Evolutionary conservation across 2,888 invertebrate genomes (phyloP), one percentile per base, ranked within the genome.

Genomic region (Dryobotodes eremita): DNA sequence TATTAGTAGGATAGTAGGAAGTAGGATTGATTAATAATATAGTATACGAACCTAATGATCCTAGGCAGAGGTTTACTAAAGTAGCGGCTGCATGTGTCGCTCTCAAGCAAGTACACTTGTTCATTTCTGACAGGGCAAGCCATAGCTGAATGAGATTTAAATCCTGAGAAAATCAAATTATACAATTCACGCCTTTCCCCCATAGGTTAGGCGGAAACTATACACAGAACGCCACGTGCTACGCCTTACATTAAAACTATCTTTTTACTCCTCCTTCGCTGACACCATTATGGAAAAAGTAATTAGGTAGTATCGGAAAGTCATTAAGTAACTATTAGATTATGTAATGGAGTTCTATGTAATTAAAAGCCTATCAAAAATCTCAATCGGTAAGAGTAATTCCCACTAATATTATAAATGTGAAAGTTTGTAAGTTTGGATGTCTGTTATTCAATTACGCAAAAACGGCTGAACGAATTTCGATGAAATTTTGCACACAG

Each of bases 361-460:
- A 48, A 80, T 62, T 70, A 55, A 62, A 55, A 70, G 0, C 15
- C 46, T 20, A 64, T 80, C 20, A 64, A 55, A 55, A 80, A 71
- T 31, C 4, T 15, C 7, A 15, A 11, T 55, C 48, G n/a, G 7
- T 20, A 42, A 31, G n/a, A 55, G n/a, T 53, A 26, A 15, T 2
- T 36, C 3, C 31, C 31, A 36, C 31, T 36, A 36, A 36, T 36
- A 36, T 36, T 36, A 36, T 36, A 36, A 36, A 36, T 36, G 31
- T 36, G 31, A 36, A 36, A 2, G 3, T 36, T 2, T 36, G 3
- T 36, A 36, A n/a, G 31, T 36, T 36, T 36, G 31, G 1, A 36
- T 36, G 31, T 36, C 31, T 36, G 31, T 36, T 36, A 36, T 3
- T 36, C 31, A 36, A 36, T 36, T 36, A 36, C 10, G 46, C 46